These are phyloP conservation scores for Cariama cristata DNA, from an alignment of 2,113 vertebrate genomes.

Conservation along the genomic window DNA sequence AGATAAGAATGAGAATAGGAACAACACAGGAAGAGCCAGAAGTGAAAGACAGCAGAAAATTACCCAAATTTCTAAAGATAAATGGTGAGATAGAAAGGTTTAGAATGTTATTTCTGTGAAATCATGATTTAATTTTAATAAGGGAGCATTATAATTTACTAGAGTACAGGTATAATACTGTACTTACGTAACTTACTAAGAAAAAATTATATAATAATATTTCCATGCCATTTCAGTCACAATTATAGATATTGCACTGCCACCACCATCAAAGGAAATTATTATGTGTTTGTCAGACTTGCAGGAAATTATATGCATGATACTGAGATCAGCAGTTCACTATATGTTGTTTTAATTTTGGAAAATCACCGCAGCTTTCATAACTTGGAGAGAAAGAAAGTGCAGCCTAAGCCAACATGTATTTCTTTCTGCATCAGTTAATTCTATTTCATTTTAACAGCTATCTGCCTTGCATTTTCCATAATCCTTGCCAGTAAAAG, in stretches of 20 bases:
- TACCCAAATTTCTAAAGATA: background rate
- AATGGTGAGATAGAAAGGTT: background rate
- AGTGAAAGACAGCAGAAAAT: background rate
- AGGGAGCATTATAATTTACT: background rate
- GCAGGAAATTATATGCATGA: background rate
- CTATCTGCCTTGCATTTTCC: background rate
- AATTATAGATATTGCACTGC: background rate
- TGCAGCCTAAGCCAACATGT: background rate
- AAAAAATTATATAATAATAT: background rate
- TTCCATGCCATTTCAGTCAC: background rate
- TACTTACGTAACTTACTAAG: background rate
- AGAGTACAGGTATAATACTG: background rate
- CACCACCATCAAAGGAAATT: background rate
- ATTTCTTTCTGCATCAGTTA: constrained; percentile 13
- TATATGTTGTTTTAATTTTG: background rate
- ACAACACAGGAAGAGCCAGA: background rate
- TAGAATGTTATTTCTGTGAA: background rate
- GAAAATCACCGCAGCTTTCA: background rate
- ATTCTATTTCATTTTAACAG: background rate
- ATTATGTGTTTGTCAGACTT: background rate
- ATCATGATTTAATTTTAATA: constrained; percentile 20
- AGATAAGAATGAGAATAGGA: constrained; percentile 24
- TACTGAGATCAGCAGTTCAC: background rate
- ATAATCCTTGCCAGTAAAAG: background rate
- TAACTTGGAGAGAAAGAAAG: background rate